Conservation (phyloP, 92 coral and sea anemone genomes). For the Virgularia gustaviana region DNA sequence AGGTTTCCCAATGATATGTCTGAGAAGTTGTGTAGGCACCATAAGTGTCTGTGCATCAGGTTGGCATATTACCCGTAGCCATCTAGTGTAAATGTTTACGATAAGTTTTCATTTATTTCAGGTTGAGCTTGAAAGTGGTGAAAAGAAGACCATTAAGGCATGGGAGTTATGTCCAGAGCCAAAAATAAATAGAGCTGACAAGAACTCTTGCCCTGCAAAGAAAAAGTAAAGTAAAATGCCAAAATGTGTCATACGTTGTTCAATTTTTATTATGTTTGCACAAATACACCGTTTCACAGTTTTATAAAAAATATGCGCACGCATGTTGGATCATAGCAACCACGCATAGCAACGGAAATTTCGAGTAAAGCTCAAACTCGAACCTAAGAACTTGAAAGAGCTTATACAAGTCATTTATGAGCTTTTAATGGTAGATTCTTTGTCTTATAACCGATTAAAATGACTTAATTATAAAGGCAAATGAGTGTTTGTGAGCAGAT, state of each 20-base stretch:
- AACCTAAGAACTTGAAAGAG: neutral
- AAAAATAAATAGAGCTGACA: neutral
- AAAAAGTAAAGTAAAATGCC: neutral
- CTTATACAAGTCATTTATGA: neutral
- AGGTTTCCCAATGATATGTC: too few relatives aligned
- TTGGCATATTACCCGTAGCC: too few relatives aligned
- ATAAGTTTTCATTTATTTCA: too few relatives aligned
- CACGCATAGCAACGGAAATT: conserved; percentile 1
- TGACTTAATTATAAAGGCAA: too few relatives aligned
- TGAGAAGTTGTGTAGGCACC: too few relatives aligned
- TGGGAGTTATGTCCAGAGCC: neutral
- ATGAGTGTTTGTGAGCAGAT: neutral
- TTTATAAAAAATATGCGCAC: neutral
- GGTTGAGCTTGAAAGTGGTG: neutral
- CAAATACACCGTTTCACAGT: too few relatives aligned
- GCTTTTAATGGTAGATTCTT: neutral
- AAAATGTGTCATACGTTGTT: too few relatives aligned
- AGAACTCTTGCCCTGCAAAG: too few relatives aligned
- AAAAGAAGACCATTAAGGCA: neutral
- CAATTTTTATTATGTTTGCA: too few relatives aligned
- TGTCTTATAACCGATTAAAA: too few relatives aligned
- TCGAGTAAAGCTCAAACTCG: neutral
- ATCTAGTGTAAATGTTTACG: too few relatives aligned
- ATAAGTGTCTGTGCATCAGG: too few relatives aligned
- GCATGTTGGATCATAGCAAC: neutral